These are phyloP conservation scores for Oligia latruncula DNA, from an alignment of 2,888 invertebrate genomes.

Conservation along the genomic window DNA sequence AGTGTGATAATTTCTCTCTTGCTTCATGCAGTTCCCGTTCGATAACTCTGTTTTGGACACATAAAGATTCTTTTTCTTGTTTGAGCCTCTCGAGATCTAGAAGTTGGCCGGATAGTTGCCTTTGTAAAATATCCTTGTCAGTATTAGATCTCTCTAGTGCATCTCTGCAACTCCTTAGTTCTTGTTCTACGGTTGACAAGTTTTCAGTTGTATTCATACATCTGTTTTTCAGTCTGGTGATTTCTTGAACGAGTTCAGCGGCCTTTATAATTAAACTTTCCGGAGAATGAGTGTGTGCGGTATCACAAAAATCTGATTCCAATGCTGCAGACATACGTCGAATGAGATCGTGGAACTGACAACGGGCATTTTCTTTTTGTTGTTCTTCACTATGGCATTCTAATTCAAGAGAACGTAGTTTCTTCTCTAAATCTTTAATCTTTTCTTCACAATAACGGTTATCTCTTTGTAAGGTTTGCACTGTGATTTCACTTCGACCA, in stretches of 20 bases:
- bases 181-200: conserved; percentile 91
- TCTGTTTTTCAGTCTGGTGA: conserved; percentile 91
- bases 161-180: conserved; percentile 92
- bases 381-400: conserved; percentile 93
- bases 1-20: conserved; percentile 92
- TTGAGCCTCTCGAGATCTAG: conserved; percentile 93
- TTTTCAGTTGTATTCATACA: conserved; percentile 91
- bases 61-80: conserved; percentile 94
- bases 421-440: conserved; percentile 93
- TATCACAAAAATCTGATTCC: conserved; percentile 93
- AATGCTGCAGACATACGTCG: conserved; percentile 93
- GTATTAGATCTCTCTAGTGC: conserved; percentile 91
- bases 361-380: conserved; percentile 93
- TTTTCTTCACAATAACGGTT: conserved; percentile 93
- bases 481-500: conserved; percentile 92
- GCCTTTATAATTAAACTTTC: conserved; percentile 94
- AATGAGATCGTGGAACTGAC: conserved; percentile 93
- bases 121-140: conserved; percentile 94
- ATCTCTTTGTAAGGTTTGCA: conserved; percentile 94
- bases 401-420: conserved; percentile 93
- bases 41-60: conserved; percentile 93
- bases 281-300: conserved; percentile 91
- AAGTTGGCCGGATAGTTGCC: conserved; percentile 93
- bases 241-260: conserved; percentile 94
- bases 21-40: conserved; percentile 93